Percentiles rank a stretch among this genome's conserved stretches.
These are phyloP conservation scores for Rhombomys opimus DNA, from an alignment of 2,113 vertebrate genomes.

Conservation along the genomic window DNA sequence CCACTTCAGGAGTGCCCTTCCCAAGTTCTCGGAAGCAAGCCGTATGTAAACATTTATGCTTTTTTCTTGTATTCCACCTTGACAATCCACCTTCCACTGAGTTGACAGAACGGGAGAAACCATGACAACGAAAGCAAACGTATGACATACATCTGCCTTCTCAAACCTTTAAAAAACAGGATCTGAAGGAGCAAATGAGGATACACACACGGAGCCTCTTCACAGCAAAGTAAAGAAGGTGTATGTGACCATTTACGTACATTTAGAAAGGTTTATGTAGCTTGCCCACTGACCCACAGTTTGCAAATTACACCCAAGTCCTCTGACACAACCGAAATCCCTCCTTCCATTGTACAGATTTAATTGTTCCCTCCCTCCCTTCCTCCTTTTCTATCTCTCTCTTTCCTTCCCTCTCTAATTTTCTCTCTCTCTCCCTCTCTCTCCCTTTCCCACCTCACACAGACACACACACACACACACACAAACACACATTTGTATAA, in stretches of 20 bases:
- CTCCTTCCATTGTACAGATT: neutral
- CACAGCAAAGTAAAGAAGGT: neutral
- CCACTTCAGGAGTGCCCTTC: neutral
- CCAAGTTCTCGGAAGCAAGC: neutral
- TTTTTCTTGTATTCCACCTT: neutral
- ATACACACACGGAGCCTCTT: constrained; percentile 5
- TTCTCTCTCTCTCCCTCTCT: neutral
- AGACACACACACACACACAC: neutral
- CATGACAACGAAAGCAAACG: constrained; percentile 17
- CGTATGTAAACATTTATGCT: constrained; percentile 15
- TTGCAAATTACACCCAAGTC: neutral
- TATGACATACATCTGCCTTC: neutral
- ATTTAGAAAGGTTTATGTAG: neutral
- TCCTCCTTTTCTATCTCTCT: neutral
- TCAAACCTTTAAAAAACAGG: neutral
- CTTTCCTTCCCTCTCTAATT: neutral
- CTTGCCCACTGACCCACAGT: neutral
- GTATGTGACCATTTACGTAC: neutral
- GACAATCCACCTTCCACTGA: neutral
- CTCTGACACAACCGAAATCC: neutral
- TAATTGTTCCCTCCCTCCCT: neutral
- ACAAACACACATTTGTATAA: too few relatives aligned
- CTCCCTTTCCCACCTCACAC: too few relatives aligned
- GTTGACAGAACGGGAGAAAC: constrained; percentile 37
- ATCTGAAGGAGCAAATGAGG: neutral